Conservation (phyloP, 2,888 invertebrate species). For the Merodon equestris region DNA sequence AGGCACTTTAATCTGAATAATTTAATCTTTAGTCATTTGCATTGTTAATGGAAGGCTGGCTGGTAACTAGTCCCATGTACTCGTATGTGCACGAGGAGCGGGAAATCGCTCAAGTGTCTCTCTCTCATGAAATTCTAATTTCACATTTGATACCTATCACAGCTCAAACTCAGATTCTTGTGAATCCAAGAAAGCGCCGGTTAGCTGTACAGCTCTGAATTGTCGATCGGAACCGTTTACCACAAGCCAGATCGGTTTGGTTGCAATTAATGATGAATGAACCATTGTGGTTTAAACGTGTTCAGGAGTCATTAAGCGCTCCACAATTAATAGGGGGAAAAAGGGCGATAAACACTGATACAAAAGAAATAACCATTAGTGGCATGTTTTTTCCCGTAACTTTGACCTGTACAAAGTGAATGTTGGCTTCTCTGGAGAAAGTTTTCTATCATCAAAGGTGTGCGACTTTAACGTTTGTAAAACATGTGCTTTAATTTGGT, state of each 20-base stretch:
- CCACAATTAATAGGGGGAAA: slow-evolving; percentile 8
- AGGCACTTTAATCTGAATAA: slow-evolving; percentile 46
- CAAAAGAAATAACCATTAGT: too few relatives aligned
- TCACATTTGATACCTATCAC: slow-evolving; percentile 65
- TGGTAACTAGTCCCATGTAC: background rate
- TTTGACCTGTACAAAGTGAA: too few relatives aligned
- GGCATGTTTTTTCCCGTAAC: too few relatives aligned
- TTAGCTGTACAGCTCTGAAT: slow-evolving; percentile 8
- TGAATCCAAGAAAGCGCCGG: slow-evolving; percentile 53
- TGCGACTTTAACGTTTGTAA: too few relatives aligned
- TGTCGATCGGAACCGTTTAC: slow-evolving; percentile 33
- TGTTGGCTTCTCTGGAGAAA: too few relatives aligned
- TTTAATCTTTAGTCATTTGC: slow-evolving; percentile 55
- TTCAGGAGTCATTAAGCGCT: slow-evolving; percentile 55
- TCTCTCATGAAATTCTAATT: slow-evolving; percentile 63
- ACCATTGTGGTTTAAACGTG: slow-evolving; percentile 54
- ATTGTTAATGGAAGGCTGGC: slow-evolving; percentile 35
- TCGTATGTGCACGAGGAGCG: too few relatives aligned
- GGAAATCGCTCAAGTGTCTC: slow-evolving; percentile 32
- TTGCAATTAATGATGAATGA: slow-evolving; percentile 51
- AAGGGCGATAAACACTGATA: too few relatives aligned
- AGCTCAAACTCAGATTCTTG: slow-evolving; percentile 48
- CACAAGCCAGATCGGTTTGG: slow-evolving; percentile 37
- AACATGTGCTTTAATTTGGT: too few relatives aligned
- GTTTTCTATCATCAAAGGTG: too few relatives aligned